Evolutionary conservation across 2,888 invertebrate species (phyloP).

Genomic region (Drosophila villosipedis): DNA sequence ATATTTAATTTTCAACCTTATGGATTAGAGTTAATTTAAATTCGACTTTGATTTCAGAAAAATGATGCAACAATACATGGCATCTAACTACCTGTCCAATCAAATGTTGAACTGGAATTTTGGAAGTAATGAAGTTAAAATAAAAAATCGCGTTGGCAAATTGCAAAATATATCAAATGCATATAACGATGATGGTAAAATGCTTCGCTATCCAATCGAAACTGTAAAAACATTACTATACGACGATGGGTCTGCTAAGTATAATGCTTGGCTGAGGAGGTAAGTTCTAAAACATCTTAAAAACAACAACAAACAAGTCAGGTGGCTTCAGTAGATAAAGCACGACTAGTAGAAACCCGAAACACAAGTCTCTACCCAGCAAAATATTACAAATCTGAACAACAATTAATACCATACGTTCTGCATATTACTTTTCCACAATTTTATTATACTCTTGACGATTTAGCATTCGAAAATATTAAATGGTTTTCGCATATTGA

Average conservation of each 20-base stretch:
- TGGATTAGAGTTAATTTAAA: background rate
- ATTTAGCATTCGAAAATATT: background rate
- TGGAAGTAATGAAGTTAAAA: background rate
- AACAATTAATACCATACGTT: background rate
- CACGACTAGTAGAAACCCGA: background rate
- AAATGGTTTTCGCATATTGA: background rate
- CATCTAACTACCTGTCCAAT: conserved; percentile 44
- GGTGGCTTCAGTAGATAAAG: background rate
- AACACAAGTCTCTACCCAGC: background rate
- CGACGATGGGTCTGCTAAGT: conserved; percentile 45
- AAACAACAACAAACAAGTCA: background rate
- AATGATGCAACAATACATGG: conserved; percentile 62
- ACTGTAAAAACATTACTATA: conserved; percentile 21
- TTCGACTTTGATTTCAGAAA: conserved; percentile 22
- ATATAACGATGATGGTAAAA: background rate
- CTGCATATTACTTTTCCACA: too few species aligned
- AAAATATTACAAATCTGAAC: background rate
- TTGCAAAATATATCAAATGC: conserved; percentile 18
- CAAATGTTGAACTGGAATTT: conserved; percentile 37
- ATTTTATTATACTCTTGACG: too few species aligned
- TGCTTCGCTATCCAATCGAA: background rate
- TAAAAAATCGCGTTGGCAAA: conserved; percentile 45
- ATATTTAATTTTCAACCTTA: background rate
- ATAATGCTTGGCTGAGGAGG: conserved; percentile 31
- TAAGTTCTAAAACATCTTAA: conserved; percentile 2